Evolutionary conservation across 2,888 invertebrate species (phyloP).

Genomic region (Cinara cedri): DNA sequence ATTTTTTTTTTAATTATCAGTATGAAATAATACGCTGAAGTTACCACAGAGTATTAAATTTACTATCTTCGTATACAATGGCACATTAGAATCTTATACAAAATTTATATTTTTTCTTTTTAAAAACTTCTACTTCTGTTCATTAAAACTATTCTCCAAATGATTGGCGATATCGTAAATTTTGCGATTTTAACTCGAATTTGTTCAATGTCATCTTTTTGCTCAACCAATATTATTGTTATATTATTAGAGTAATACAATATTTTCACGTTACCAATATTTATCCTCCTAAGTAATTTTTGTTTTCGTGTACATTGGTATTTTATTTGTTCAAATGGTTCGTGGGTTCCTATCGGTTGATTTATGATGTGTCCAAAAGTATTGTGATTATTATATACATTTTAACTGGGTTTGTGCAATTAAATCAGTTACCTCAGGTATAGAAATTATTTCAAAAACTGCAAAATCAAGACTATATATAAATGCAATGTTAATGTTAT

Average conservation of each 20-base stretch:
- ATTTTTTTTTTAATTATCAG: conserved; percentile 19
- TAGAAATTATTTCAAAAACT: conserved; percentile 28
- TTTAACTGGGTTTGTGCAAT: conserved; percentile 51
- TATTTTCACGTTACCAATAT: conserved; percentile 56
- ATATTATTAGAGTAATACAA: conserved; percentile 55
- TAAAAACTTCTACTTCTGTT: conserved; percentile 11
- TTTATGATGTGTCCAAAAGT: conserved; percentile 42
- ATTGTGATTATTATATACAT: conserved; percentile 49
- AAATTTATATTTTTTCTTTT: conserved; percentile 42
- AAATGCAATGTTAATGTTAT: not conserved
- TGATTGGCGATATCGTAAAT: conserved; percentile 25
- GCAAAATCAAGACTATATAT: not conserved
- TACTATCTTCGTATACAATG: conserved; percentile 29
- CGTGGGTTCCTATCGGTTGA: conserved; percentile 56
- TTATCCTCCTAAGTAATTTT: conserved; percentile 47
- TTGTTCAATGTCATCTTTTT: conserved; percentile 55
- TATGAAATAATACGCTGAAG: conserved; percentile 19
- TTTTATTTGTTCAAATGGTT: conserved; percentile 54
- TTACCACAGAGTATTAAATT: conserved; percentile 45
- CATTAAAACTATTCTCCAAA: conserved; percentile 33
- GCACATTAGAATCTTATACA: conserved; percentile 34
- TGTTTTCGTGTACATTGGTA: conserved; percentile 48
- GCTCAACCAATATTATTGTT: conserved; percentile 55
- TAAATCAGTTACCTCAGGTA: conserved; percentile 52
- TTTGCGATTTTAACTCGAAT: conserved; percentile 48